Conservation (phyloP, 1,140 invertebrate genomes). For the Zaprionus africanus region DNA sequence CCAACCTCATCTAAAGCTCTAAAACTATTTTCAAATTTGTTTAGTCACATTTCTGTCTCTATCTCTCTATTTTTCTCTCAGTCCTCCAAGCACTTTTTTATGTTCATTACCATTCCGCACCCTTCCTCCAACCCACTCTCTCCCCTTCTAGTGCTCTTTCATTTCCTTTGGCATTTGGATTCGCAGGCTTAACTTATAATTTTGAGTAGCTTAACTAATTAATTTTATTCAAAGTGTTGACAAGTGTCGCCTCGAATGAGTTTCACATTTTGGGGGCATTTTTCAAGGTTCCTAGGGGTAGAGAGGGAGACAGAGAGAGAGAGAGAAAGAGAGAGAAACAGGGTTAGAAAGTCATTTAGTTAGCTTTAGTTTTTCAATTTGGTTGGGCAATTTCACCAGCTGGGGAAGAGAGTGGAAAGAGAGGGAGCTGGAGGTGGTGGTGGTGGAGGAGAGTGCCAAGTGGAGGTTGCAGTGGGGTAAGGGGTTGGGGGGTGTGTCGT, state of each 20-base stretch:
- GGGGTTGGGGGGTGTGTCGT: conserved; percentile 2
- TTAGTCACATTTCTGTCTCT: neutral
- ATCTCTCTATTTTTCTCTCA: neutral
- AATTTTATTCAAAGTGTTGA: conserved; percentile 39
- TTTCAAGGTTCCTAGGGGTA: conserved; percentile 6
- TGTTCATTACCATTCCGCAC: neutral
- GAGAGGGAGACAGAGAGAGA: neutral
- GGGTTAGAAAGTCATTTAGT: conserved; percentile 29
- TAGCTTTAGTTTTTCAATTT: conserved; percentile 43
- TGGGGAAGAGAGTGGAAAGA: conserved; percentile 7
- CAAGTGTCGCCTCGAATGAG: conserved; percentile 36
- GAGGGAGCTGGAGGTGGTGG: neutral
- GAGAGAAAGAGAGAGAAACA: neutral
- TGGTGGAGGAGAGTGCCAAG: neutral
- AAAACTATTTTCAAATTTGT: too few relatives aligned
- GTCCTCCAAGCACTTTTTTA: neutral
- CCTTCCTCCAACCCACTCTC: neutral
- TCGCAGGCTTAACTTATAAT: conserved; percentile 3
- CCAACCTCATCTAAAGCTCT: neutral
- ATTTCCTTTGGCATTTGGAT: neutral
- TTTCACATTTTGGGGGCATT: conserved; percentile 29
- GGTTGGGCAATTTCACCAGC: conserved; percentile 28
- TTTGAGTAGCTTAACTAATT: conserved; percentile 30
- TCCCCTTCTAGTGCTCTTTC: neutral
- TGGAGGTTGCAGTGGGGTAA: neutral